phyloP scores from a whole-genome alignment of 2,888 invertebrate species.

The Tigriopus californicus region DNA sequence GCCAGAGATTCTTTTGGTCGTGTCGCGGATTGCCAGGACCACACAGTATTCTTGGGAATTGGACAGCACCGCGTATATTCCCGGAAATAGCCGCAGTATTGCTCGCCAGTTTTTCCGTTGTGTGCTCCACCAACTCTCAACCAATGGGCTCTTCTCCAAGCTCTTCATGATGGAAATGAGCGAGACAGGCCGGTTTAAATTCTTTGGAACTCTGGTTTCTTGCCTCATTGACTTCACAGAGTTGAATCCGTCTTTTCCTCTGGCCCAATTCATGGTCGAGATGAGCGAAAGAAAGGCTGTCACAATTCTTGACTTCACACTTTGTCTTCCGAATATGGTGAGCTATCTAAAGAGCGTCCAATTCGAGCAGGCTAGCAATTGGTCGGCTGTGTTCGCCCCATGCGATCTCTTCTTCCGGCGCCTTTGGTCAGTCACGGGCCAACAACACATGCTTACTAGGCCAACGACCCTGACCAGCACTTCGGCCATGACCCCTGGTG shows the following conservation, averaged over 20 bases:
- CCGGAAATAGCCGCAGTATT: constrained; percentile 84
- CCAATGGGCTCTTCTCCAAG: constrained; percentile 89
- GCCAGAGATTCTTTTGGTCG: constrained; percentile 70
- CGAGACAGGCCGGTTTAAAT: constrained; percentile 30
- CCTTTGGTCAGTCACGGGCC: constrained; percentile 39
- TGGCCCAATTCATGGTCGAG: constrained; percentile 37
- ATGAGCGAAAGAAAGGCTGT: constrained; percentile 57
- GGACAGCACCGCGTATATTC: constrained; percentile 66
- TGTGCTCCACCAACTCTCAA: constrained; percentile 84
- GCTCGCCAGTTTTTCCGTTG: constrained; percentile 89
- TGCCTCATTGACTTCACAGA: constrained; percentile 90
- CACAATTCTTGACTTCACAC: constrained; percentile 46
- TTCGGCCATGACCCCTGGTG: constrained; percentile 48
- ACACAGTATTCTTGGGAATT: constrained; percentile 74
- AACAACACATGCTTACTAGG: constrained; percentile 39
- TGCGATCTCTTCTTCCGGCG: constrained; percentile 69
- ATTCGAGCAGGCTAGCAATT: constrained; percentile 50
- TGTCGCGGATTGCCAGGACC: constrained; percentile 49
- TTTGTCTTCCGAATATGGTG: constrained; percentile 73
- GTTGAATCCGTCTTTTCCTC: constrained; percentile 77
- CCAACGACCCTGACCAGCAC: constrained; percentile 62
- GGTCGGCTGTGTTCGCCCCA: constrained; percentile 62
- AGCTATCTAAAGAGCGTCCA: constrained; percentile 82
- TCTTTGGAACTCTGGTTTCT: constrained; percentile 82
- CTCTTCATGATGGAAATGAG: constrained; percentile 40